Conservation (phyloP, 2,113 vertebrate species). For the Atractosteus spatula region DNA sequence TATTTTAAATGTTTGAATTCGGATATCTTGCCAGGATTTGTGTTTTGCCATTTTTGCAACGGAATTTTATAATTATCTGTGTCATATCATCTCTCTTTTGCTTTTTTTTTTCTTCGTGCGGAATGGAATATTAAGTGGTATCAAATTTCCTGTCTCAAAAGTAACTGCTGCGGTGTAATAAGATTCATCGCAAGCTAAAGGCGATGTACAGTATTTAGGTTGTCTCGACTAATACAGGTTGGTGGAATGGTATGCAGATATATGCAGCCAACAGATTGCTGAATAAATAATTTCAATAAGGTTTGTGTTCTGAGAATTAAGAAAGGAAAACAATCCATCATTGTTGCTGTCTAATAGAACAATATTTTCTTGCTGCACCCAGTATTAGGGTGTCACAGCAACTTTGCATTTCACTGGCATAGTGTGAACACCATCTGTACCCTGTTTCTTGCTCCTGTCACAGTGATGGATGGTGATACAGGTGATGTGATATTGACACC, state of each 20-base stretch:
- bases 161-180: no score
- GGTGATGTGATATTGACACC: conserved; percentile 43
- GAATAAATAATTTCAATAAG: no score
- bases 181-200: no score
- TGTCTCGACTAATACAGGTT: no score
- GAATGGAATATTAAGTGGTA: no score
- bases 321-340: background rate
- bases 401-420: background rate
- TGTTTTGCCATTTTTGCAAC: background rate
- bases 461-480: conserved; percentile 34
- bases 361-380: background rate
- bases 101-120: background rate
- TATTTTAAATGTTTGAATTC: background rate
- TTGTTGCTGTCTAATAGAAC: background rate
- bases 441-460: conserved; percentile 26
- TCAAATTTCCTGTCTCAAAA: no score
- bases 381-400: background rate
- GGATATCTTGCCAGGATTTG: background rate
- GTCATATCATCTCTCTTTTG: background rate
- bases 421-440: conserved; percentile 32
- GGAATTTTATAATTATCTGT: background rate
- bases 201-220: no score
- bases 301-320: no score
- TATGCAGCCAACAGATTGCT: no score
- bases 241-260: no score